Evolutionary conservation across 2,113 vertebrate genomes (phyloP), one percentile per base, ranked within the genome.

Genomic region (Melanotaenia duboulayi): DNA sequence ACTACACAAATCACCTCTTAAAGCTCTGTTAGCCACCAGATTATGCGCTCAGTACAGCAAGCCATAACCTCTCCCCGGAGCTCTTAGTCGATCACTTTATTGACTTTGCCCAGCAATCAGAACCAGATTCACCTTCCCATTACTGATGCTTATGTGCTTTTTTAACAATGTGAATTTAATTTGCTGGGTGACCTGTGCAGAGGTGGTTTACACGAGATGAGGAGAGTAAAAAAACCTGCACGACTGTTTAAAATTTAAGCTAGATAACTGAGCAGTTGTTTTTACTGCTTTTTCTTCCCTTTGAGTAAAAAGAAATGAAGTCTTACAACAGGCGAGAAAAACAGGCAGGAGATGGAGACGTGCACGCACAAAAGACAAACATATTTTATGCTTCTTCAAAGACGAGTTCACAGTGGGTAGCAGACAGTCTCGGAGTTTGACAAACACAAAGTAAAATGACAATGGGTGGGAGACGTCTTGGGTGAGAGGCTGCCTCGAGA

Each of bases 1-100:
- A 69, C 63, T 51, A 69, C 72, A 82, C 74, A 87, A 92, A 91
- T 92, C 84, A 78, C 83, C 39, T 64, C 24, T 87, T 83, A 92
- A 89, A 87, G 88, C 84, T 88, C 83, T 39, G 81, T 90, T 81
- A 83, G 89, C 51, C 74, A 64, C 11, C 62, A 81, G 71, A 79
- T 80, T 79, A 78, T 74, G 76, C 85, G 89, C 90, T 84, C 84
- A 90, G 90, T 58, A 69, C 77, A 84, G 86, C 87, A 87, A 82
- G 79, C 69, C 74, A 52, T 71, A 85, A 68, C 65, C 40, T 70
- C 78, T 78, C 76, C 69, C 51, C 2, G 28, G 70, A 82, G 72
- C 77, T 64, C 72, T 49, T 65, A 71, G 77, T 85, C 73, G 2
- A 82, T 87, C 85, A 84, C 76, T 80, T 65, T 88, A 92, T 91